Evolutionary conservation across 1,140 invertebrate species (phyloP), one percentile per base, ranked within the genome.

Genomic region (Eupeodes corollae): DNA sequence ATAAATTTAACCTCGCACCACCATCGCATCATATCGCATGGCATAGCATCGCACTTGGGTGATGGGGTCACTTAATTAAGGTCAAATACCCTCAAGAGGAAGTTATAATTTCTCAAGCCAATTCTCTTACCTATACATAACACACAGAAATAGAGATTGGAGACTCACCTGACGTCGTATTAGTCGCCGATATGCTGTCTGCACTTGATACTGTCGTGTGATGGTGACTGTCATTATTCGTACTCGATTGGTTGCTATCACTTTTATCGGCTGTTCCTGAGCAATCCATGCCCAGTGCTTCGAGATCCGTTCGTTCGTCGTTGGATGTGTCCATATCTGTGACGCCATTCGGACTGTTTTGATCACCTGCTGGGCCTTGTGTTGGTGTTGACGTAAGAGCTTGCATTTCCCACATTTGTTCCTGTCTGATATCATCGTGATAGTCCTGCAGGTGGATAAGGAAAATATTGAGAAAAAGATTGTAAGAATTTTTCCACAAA

Each of bases 331-430:
- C 60, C 60, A 63, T 67, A 47, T 64, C 65, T 42, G 59, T 61
- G 39, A 65, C 46, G 15, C 56, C 61, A 40, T 57, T 56, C 19
- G 63, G 58, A 48, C 63, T 65, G 37, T 58, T 61, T 30, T 67
- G 61, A 50, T 67, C 62, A 41, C 61, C 58, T 38, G 63, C 49
- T 30, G 59, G 54, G 37, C 54, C 58, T 46, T 65, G 56, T 16
- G 60, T 56, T n/a, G 63, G 52, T 26, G 63, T 68, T 13, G 72
- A 71, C 39, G 70, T 76, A 53, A 86, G 72, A 40, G 82, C 79
- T 66, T 85, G 83, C 83, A 88, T 84, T 66, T 88, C 85, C 70
- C 85, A 77, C 77, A 88, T 83, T 63, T 89, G 86, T 60, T 88
- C 84, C 60, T 88, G 84, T 48, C 85, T 68, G 51, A 89, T 90